phyloP scores from a whole-genome alignment of 2,113 vertebrate genomes.

The Connochaetes taurinus region DNA sequence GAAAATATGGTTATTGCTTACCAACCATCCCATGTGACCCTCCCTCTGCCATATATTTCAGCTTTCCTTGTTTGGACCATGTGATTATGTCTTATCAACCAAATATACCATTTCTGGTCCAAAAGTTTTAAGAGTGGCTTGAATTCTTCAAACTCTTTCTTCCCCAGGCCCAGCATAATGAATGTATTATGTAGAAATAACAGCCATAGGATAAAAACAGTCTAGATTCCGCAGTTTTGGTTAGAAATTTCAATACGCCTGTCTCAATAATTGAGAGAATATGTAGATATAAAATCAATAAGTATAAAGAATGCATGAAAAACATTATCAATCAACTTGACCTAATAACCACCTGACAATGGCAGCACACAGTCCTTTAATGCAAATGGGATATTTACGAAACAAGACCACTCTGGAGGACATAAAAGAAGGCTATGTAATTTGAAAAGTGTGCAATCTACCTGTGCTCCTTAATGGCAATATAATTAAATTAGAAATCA shows the following conservation, averaged over 20 bases:
- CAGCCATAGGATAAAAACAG: neutral
- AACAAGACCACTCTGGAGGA: neutral
- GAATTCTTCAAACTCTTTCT: neutral
- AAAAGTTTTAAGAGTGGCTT: neutral
- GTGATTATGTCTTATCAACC: neutral
- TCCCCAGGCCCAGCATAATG: neutral
- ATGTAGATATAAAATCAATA: neutral
- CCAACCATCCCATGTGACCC: neutral
- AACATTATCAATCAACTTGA: neutral
- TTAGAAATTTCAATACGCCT: neutral
- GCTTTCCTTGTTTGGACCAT: neutral
- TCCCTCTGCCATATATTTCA: neutral
- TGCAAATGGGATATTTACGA: neutral
- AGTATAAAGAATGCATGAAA: neutral
- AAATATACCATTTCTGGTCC: neutral
- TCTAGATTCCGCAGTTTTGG: neutral
- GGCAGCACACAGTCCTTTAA: neutral
- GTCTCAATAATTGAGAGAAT: neutral
- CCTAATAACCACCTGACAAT: neutral
- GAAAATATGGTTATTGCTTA: neutral
- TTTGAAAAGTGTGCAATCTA: neutral
- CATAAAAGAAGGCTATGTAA: neutral
- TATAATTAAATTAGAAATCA: neutral
- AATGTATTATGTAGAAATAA: neutral
- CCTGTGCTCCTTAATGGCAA: neutral